A percentile compares a stretch with the other conserved stretches of the same genome.
Evolutionary conservation across 2,888 invertebrate species (phyloP).

Genomic region (Aspidiotus rigidus): DNA sequence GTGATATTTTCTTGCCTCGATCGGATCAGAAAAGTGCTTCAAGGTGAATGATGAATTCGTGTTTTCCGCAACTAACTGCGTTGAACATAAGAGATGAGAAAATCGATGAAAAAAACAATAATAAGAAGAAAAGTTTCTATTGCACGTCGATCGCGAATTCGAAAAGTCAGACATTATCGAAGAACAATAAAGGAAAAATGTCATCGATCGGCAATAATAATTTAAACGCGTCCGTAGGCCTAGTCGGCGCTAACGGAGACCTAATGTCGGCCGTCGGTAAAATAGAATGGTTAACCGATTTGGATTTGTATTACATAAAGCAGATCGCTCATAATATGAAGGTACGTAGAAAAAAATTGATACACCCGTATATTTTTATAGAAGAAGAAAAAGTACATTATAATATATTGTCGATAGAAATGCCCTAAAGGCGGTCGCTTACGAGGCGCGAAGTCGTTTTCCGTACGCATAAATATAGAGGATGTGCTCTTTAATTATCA

Average conservation of each 20-base stretch:
- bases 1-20: too few relatives aligned
- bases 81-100: conserved; percentile 43
- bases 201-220: conserved; percentile 1
- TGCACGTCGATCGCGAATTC: conserved; percentile 21
- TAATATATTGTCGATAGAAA: too few relatives aligned
- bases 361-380: too few relatives aligned
- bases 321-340: conserved; percentile 50
- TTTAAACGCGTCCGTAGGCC: neutral
- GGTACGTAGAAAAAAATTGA: conserved; percentile 41
- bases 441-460: too few relatives aligned
- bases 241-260: conserved; percentile 27
- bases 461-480: too few relatives aligned
- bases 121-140: conserved; percentile 10
- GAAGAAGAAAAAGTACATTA: too few relatives aligned
- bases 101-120: conserved; percentile 17
- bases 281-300: conserved; percentile 48
- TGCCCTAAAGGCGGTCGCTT: too few relatives aligned
- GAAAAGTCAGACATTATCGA: neutral
- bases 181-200: conserved; percentile 15
- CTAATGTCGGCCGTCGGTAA: conserved; percentile 41
- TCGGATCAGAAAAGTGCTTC: too few relatives aligned
- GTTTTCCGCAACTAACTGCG: conserved; percentile 47
- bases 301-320: conserved; percentile 50
- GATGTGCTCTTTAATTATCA: too few relatives aligned
- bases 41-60: conserved; percentile 45